Evolutionary conservation across 2,113 vertebrate species (phyloP).

Genomic region (Cavia aperea): DNA sequence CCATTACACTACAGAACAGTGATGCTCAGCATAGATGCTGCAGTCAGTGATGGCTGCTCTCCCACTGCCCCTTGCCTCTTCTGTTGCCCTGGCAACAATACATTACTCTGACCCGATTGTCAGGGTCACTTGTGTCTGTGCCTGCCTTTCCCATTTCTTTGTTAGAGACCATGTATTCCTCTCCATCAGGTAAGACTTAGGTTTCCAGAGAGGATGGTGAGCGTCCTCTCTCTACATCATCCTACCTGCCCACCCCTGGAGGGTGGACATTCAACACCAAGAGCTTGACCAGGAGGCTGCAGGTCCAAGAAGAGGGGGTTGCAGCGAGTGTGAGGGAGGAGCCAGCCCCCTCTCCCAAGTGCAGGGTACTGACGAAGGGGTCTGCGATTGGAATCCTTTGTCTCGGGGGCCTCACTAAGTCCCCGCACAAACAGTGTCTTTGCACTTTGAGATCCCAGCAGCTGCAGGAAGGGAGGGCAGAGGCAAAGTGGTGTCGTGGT

Average conservation of each 20-base stretch:
- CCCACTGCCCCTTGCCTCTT: background rate
- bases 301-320: background rate
- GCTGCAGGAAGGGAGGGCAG: background rate
- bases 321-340: no score
- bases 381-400: background rate
- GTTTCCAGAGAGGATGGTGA: background rate
- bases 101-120: background rate
- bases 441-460: background rate
- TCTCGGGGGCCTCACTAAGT: background rate
- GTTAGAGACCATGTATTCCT: conserved; percentile 9
- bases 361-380: background rate
- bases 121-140: conserved; percentile 36
- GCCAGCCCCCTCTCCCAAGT: background rate
- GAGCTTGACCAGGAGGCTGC: background rate
- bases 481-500: rapidly evolving
- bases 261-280: background rate
- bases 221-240: background rate
- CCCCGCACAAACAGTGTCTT: background rate
- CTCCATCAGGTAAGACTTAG: background rate
- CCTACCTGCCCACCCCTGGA: background rate
- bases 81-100: conserved; percentile 48
- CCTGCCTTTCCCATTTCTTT: conserved; percentile 7
- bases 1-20: background rate
- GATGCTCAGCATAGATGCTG: background rate
- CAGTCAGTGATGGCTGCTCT: background rate